A percentile compares a stretch with the other conserved stretches of the same genome.
Conservation (phyloP, 2,888 invertebrate species). For the Phymatocera aterrima region DNA sequence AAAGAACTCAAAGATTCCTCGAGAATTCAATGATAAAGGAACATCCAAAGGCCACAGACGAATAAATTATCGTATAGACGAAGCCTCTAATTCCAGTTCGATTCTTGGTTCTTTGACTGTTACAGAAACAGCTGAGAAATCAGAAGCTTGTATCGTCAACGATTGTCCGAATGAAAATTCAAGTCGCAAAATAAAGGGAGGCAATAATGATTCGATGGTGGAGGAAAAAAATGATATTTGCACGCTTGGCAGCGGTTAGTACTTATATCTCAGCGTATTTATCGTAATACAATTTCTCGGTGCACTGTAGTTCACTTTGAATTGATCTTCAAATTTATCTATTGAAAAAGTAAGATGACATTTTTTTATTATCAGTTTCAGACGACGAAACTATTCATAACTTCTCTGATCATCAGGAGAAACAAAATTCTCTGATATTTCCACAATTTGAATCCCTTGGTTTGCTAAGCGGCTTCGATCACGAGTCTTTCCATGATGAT, state of each 20-base stretch:
- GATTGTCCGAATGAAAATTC: background rate
- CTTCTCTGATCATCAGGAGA: conserved; percentile 11
- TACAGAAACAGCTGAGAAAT: conserved; percentile 5
- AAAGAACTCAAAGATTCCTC: background rate
- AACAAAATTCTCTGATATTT: conserved; percentile 30
- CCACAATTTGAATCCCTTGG: conserved; percentile 28
- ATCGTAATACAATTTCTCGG: background rate
- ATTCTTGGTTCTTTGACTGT: background rate
- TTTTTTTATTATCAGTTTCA: conserved; percentile 22
- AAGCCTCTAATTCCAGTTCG: conserved; percentile 32
- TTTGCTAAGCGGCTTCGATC: conserved; percentile 16
- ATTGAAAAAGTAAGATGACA: background rate
- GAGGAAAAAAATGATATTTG: conserved; percentile 36
- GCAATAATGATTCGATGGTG: conserved; percentile 29
- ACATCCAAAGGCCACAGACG: background rate
- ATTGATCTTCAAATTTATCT: background rate
- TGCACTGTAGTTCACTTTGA: conserved; percentile 28
- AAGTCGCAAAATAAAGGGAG: background rate
- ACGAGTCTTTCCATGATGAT: background rate
- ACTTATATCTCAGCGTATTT: background rate
- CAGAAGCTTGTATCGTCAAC: conserved; percentile 1
- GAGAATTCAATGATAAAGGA: conserved; percentile 9
- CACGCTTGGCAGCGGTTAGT: conserved; percentile 42
- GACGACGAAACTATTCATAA: background rate
- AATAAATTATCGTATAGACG: conserved; percentile 10